Conservation (phyloP, 2,797 vertebrate genomes). For the Heteromormyrus szaboi region DNA sequence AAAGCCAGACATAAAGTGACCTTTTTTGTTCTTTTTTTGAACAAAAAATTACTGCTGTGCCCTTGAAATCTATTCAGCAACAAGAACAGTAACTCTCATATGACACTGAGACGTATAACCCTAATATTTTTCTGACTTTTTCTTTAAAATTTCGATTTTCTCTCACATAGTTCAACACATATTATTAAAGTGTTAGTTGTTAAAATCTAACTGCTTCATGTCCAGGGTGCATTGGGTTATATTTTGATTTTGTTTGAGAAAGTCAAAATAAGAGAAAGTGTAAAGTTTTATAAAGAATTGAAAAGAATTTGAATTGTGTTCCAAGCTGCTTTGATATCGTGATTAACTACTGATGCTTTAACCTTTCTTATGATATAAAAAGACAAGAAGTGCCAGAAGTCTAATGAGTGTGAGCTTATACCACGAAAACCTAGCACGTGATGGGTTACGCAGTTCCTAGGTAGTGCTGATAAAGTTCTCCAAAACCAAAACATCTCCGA, state of each 20-base stretch:
- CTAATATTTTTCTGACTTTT: not conserved
- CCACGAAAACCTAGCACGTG: not conserved
- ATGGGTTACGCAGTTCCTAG: not conserved
- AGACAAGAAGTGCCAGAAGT: not conserved
- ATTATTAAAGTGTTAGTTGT: not conserved
- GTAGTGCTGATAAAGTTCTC: not conserved
- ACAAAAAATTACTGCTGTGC: not conserved
- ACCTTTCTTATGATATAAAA: not conserved
- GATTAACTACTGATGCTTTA: not conserved
- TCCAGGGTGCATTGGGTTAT: not conserved
- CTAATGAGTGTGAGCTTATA: not conserved
- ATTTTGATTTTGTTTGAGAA: not conserved
- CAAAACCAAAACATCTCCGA: not conserved
- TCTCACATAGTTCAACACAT: not conserved
- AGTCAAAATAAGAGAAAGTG: not conserved
- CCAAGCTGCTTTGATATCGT: not conserved
- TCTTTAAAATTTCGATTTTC: not conserved
- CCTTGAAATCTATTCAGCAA: not conserved
- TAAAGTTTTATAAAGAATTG: not conserved
- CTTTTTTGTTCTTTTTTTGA: not conserved
- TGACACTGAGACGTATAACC: not conserved
- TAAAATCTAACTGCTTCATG: not conserved
- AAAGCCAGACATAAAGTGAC: not conserved
- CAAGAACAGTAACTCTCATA: not conserved
- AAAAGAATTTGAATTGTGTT: slow-evolving; percentile 2